Base-by-base conservation (phyloP, 1,140 invertebrate genomes). In the Drosophila tsacasi region DNA sequence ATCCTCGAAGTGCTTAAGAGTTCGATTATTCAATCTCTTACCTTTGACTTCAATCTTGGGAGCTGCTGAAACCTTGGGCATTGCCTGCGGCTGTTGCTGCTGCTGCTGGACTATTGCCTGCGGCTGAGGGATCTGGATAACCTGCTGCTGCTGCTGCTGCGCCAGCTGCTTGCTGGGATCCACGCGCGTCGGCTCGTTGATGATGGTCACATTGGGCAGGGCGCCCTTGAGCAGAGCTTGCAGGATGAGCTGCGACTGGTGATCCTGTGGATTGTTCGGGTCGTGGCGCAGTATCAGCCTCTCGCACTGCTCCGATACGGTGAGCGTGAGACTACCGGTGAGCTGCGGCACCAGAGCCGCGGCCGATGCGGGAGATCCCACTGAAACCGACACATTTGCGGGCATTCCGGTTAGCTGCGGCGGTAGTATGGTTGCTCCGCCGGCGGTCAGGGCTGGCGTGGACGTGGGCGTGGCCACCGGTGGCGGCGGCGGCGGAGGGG, bases 141-240 rank as follows among this genome's bases (percentile, higher is more conserved):
- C 17, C 25, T 76, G 81, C 19, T 72, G 74, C 19, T 72, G 81
- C 3, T 77, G 72, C 4, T 72, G 81, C 19, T 57, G 17, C 37
- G 74, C 17, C 50, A 61, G 25, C 39, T 52, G 65, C 42, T 83
- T 83, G 46, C 55, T 90, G 17, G 57, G 27, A 37, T 91, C 87
- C 21, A 90, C 59, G 12, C 85, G 83, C 3, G 85, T 86, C 13
- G 92, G 91, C 46, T 93, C 92, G 64, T 93, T 93, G 52, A 93
- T 92, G n/a, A 93, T 92, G 30, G 92, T 93, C 15, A 93, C 78
- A 78, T 93, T 93, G 50, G 91, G 91, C 59, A 93, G 55, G 2
- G 92, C 91, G 2, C 92, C 92, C 42, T 92, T 93, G 10, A 93
- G 62, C 61, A 93, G 65, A 3, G 92, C 92, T 50, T 93, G 92